Base-by-base conservation (phyloP, 1,140 invertebrate species). In the Bombus consobrinus region DNA sequence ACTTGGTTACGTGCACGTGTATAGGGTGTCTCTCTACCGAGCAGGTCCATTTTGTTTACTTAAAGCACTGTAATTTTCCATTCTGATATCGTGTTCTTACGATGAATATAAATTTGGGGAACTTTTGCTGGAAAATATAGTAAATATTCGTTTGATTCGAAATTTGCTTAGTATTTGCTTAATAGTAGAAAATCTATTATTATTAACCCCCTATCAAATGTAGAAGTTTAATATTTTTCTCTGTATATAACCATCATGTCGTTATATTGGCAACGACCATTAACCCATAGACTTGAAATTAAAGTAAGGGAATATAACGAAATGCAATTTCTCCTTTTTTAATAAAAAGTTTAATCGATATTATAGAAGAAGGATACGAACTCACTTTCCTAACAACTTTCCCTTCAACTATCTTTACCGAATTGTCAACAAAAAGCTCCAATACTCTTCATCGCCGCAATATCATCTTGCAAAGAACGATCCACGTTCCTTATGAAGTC, bases 1-100 rank as follows among this genome's bases (percentile, higher is more conserved):
- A 62, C 57, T 41, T 43, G 79, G 57, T 34, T 87, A 73, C 53
- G 47, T 78, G 47, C 3, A 15, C 37, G n/a, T 32, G 68, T 66
- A 86, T n/a, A 74, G 80, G 76, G 68, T 72, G 76, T 18, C n/a
- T 34, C 76, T 73, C 66, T n/a, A 28, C 47, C 22, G 32, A 18
- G 25, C 5, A 22, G 6, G 37, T 2, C 37, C 9, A 43, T 34
- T n/a, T 41, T 34, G 22, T 41, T 37, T 39, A 15, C 9, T 22
- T 6, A 18, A 47, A 28, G 8, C n/a, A 47, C 0, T 39, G 18
- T 6, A 10, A 34, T 22, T 34, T 25, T n/a, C 4, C 10, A 18
- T 39, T 34, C 34, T 53, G 18, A 18, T 32, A 25, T 34, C 73
- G 39, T 10, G 1, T 32, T 9, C 43, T 1, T 13, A 4, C 10